phyloP scores from a whole-genome alignment of 2,797 vertebrate species.

The Pelobates cultripes region DNA sequence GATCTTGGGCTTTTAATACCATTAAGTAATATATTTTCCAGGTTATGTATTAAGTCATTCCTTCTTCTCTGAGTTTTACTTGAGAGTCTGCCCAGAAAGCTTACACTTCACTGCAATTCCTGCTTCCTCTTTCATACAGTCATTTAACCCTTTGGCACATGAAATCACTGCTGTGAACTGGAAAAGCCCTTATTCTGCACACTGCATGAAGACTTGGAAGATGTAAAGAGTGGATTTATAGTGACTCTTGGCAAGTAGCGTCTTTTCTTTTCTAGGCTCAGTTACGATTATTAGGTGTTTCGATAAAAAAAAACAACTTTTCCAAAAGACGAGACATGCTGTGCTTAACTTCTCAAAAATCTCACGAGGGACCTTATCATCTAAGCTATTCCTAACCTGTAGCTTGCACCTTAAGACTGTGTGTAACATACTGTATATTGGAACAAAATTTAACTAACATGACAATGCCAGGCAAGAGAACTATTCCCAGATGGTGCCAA shows the following conservation, averaged over 20 bases:
- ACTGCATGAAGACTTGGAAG: background rate
- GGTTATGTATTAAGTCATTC: background rate
- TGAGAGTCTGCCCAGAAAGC: background rate
- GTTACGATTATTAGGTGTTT: background rate
- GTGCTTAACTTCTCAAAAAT: background rate
- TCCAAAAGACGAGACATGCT: background rate
- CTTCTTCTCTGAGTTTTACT: background rate
- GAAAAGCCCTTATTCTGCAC: background rate
- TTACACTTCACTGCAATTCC: background rate
- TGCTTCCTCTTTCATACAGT: background rate
- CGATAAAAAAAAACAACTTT: background rate
- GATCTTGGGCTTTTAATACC: slow-evolving; percentile 1
- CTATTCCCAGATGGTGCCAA: background rate
- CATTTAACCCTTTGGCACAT: background rate
- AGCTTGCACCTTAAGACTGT: background rate
- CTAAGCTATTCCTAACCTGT: background rate
- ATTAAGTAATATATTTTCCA: background rate
- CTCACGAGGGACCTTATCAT: background rate
- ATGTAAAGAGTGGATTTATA: background rate
- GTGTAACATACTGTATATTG: background rate
- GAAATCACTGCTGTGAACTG: background rate
- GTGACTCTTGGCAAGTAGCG: background rate
- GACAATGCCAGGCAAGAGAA: background rate
- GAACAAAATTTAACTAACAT: background rate
- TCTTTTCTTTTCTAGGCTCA: background rate